Percentiles rank a stretch among this genome's conserved stretches.
Conservation (phyloP, 2,113 vertebrate genomes). For the Chaetops frenatus region DNA sequence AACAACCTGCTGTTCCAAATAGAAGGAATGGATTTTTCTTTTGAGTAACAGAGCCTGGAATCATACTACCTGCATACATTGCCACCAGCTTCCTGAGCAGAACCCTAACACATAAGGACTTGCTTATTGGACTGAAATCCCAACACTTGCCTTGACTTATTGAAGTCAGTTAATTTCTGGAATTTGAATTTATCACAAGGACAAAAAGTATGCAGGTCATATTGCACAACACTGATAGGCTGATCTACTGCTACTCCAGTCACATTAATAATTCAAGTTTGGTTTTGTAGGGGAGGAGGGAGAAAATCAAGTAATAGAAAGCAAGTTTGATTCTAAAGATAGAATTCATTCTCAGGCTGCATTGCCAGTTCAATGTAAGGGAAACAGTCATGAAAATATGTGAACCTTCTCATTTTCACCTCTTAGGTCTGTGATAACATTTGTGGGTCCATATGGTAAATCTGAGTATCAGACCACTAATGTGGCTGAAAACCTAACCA, state of each 20-base stretch:
- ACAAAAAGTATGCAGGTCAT: not conserved
- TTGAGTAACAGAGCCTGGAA: not conserved
- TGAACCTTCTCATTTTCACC: not conserved
- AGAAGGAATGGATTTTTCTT: not conserved
- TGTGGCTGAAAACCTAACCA: not conserved
- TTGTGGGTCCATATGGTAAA: not conserved
- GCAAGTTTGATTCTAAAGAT: not conserved
- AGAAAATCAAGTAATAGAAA: not conserved
- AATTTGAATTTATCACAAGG: not conserved
- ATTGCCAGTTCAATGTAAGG: not conserved
- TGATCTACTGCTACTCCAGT: not conserved
- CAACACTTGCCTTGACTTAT: not conserved
- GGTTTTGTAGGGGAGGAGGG: not conserved
- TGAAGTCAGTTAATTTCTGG: not conserved
- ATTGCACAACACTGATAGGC: not conserved
- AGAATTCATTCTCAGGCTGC: not conserved
- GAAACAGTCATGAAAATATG: not conserved
- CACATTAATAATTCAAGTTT: not conserved
- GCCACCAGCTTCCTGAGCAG: not conserved
- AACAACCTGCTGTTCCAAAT: not conserved
- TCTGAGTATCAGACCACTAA: not conserved
- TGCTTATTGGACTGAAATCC: not conserved
- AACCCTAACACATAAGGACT: not conserved
- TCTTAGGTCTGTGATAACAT: not conserved
- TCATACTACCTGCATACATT: not conserved